phyloP scores from a whole-genome alignment of 2,888 invertebrate genomes.

The Drosophila multiciliata region DNA sequence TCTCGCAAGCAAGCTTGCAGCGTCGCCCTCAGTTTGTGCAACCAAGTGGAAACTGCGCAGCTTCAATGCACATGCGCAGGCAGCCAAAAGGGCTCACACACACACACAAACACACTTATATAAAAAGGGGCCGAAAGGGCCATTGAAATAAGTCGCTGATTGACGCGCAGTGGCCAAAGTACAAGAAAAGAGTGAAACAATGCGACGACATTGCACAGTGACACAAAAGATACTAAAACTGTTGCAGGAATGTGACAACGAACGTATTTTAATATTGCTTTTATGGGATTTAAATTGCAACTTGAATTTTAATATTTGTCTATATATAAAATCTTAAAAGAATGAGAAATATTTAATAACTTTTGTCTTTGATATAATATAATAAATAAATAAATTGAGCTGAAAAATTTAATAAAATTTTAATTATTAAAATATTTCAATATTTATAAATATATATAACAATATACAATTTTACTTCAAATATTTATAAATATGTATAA shows the following conservation, averaged over 20 bases:
- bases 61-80: conserved; percentile 75
- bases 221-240: background rate
- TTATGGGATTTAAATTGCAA: background rate
- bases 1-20: conserved; percentile 21
- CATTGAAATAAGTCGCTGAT: conserved; percentile 45
- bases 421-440: no score
- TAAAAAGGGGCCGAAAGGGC: conserved; percentile 26
- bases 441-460: no score
- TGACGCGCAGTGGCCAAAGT: conserved; percentile 38
- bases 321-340: no score
- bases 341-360: no score
- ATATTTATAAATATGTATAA: no score
- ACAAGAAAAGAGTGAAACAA: conserved; percentile 11
- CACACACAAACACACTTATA: background rate
- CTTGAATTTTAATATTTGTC: background rate
- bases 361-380: no score
- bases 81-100: conserved; percentile 41
- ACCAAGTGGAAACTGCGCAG: conserved; percentile 73
- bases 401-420: no score
- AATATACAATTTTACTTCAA: background rate
- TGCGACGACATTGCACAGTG: conserved; percentile 42
- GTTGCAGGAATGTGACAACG: background rate
- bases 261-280: background rate
- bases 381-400: no score
- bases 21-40: conserved; percentile 57